These are phyloP conservation scores for Tapirus terrestris DNA, from an alignment of 2,113 vertebrate species.

Conservation along the genomic window DNA sequence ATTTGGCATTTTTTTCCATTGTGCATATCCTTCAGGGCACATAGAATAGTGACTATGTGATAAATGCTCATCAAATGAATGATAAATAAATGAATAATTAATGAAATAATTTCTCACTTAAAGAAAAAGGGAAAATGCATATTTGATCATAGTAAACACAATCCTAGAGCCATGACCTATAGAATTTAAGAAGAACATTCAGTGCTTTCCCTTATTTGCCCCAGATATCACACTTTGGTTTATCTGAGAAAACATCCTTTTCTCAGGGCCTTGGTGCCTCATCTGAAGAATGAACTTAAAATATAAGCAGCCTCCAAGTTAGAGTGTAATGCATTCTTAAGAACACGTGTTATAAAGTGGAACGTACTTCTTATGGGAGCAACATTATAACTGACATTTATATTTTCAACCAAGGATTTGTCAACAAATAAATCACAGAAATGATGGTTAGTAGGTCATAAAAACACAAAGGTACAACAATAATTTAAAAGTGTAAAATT, in stretches of 20 bases:
- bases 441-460: constrained; percentile 32
- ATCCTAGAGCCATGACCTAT: not conserved
- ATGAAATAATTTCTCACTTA: not conserved
- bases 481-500: constrained; percentile 64
- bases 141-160: not conserved
- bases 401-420: constrained; percentile 54
- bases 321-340: not conserved
- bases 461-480: constrained; percentile 28
- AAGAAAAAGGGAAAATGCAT: not conserved
- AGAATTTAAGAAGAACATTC: not conserved
- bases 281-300: constrained; percentile 46
- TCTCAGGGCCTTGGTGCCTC: not conserved
- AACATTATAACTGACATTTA: constrained; percentile 52
- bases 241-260: not conserved
- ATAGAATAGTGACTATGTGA: not conserved
- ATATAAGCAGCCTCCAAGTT: not conserved
- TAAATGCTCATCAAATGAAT: not conserved
- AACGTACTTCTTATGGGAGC: constrained; percentile 33
- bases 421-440: constrained; percentile 65
- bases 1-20: not conserved
- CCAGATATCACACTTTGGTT: not conserved
- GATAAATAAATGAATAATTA: not conserved
- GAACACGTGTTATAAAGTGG: not conserved
- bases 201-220: not conserved
- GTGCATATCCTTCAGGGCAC: not conserved